Conservation (phyloP, 2,888 invertebrate species). For the Notocelia uddmanniana region DNA sequence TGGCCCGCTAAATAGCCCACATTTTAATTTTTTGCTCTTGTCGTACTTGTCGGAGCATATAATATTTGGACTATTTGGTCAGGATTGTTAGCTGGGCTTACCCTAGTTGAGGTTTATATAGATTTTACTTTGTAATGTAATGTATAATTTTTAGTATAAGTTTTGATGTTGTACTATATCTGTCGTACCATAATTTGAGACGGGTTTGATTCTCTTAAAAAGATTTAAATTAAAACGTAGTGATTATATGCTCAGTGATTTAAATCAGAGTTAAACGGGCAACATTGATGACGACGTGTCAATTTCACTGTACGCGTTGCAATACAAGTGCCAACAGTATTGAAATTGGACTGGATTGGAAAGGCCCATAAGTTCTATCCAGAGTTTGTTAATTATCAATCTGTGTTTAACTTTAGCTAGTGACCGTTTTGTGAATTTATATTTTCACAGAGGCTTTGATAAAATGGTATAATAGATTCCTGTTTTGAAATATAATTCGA, state of each 20-base stretch:
- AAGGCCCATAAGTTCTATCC: constrained; percentile 51
- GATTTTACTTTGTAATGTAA: too few species aligned
- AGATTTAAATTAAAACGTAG: too few species aligned
- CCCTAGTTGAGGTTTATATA: too few species aligned
- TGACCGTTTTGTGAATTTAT: constrained; percentile 12
- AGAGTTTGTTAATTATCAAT: constrained; percentile 35
- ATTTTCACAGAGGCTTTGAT: constrained; percentile 12
- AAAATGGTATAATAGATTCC: constrained; percentile 53
- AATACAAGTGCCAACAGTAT: constrained; percentile 44
- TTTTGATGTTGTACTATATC: too few species aligned
- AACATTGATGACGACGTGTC: constrained; percentile 74
- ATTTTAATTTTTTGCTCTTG: too few species aligned
- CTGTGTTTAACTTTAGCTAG: constrained; percentile 19
- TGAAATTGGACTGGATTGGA: constrained; percentile 38
- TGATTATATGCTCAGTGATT: too few species aligned
- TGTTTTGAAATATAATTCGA: constrained; percentile 13
- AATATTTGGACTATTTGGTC: too few species aligned
- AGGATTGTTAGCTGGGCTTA: too few species aligned
- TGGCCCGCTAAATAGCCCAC: too few species aligned
- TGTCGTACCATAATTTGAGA: too few species aligned
- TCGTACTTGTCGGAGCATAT: too few species aligned
- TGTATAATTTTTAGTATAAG: too few species aligned
- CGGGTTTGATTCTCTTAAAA: neutral
- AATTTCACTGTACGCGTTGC: constrained; percentile 74
- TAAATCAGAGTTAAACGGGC: constrained; percentile 52